Conservation (phyloP, 2,113 vertebrate genomes). For the Guaruba guarouba region DNA sequence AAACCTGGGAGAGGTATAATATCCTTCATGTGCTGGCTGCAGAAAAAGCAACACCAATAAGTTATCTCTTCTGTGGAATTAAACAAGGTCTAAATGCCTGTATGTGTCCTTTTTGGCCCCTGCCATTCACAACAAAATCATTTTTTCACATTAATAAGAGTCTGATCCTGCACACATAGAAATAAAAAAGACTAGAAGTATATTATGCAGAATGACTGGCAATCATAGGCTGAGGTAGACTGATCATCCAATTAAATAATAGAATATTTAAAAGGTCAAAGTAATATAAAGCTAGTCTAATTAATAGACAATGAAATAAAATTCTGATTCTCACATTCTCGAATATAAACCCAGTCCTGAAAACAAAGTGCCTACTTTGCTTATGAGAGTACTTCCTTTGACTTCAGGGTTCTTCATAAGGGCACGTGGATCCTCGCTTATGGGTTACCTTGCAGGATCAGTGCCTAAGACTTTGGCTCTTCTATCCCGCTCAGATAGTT, state of each 20-base stretch:
- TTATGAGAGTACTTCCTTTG: constrained; percentile 25
- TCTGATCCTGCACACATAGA: background rate
- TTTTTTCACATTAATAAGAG: background rate
- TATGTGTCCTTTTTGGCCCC: background rate
- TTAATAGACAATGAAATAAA: constrained; percentile 78
- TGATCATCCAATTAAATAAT: constrained; percentile 77
- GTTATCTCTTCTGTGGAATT: background rate
- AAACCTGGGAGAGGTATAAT: background rate
- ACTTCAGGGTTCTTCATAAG: constrained; percentile 4
- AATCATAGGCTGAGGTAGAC: constrained; percentile 62
- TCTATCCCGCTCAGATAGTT: background rate
- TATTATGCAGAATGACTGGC: constrained; percentile 71
- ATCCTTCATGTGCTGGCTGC: background rate
- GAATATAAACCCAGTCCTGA: constrained; percentile 14
- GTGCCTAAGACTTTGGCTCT: background rate
- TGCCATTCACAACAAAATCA: background rate
- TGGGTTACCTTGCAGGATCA: background rate
- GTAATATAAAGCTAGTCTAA: constrained; percentile 76
- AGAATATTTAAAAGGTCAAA: constrained; percentile 84
- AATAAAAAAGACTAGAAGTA: constrained; percentile 26
- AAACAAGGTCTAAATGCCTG: background rate
- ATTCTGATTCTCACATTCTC: constrained; percentile 66
- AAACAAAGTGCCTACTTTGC: constrained; percentile 50
- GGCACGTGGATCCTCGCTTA: background rate
- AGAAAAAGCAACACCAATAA: background rate